Base-by-base conservation (phyloP, 2,113 vertebrate genomes). In the Strix uralensis region DNA sequence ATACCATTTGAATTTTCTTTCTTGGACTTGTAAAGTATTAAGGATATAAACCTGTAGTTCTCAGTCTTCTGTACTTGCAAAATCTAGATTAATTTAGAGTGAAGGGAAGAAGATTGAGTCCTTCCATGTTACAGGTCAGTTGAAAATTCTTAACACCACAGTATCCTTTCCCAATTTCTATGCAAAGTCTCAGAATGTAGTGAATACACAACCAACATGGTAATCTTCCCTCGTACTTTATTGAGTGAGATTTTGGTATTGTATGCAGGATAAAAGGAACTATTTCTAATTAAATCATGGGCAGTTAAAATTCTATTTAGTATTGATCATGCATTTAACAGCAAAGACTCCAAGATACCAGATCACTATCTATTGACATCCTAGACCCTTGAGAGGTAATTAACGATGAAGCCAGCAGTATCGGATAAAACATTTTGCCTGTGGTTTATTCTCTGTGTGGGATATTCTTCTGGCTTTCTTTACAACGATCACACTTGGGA, bases 321-420 rank as follows among this genome's bases (percentile, higher is more conserved):
- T 96, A 97, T 96, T 95, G 96, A 97, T 96, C 90, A 92, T 46
- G 79, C 85, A 92, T 97, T 97, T 97, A 97, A 96, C 90, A 96
- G 85, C 66, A 86, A 93, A 96, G 86, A 84, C 75, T 97, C 88
- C 72, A 83, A 86, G 91, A 92, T 87, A 84, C 77, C 70, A 94
- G 94, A 96, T 96, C 78, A 52, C 84, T 96, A 92, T 92, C 88
- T 97, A 97, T 97, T 95, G 96, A 96, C 92, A 95, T 93, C 62
- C 32, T 49, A 86, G 71, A 58, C 96, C 74, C 96, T 94, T 95
- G 93, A 96, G 96, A 93, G 87, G 90, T 93, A 96, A 96, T 97
- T 97, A 97, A 96, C n/a, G 2, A 93, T 80, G 87, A 91, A 96
- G 51, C 34, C 51, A 93, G 79, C 0, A 13, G 62, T 93, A 95